Base-by-base conservation (phyloP, 1,140 invertebrate genomes). In the Scaptomyza graminum region DNA sequence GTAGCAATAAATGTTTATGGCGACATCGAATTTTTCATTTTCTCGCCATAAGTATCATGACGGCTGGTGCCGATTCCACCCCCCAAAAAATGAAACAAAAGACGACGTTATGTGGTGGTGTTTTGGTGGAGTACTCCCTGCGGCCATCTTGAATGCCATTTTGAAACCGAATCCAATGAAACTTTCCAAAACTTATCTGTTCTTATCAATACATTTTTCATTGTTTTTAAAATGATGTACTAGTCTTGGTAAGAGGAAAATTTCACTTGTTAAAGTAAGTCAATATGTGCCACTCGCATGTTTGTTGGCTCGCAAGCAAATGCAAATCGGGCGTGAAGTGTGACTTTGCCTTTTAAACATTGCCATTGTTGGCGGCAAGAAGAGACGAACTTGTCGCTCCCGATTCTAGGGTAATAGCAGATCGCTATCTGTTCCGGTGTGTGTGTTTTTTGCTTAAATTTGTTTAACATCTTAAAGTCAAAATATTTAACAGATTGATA, bases 1-100 rank as follows among this genome's bases (percentile, higher is more conserved):
- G 81, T 82, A 81, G 75, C 78, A 85, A 85, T 90, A 90, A 90
- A 90, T 90, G 85, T 90, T 90, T 90, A 90, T 90, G 69, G 75
- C 85, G 51, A 73, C 78, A 90, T 90, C 87, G 81, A 90, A 90
- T 90, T 90, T 90, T 85, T 81, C 85, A 90, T 90, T 90, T 90
- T 90, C 85, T 90, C 66, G 70, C 41, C 55, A 87, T 90, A 90
- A 90, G 85, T 90, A 90, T 79, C 81, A 82, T 72, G 79, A 79
- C 82, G 79, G 76, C 83, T 81, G 85, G 79, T 90, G 84, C 74
- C 74, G 63, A 50, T 8, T 22, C 55, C 62, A 70, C 50, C 44
- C 34, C 52, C 28, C 28, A 54, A 13, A 41, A 12, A 46, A 46
- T 46, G 31, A 61, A 11, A 46, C 67, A 62, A 81, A 34, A 9